Evolutionary conservation across 2,113 vertebrate genomes (phyloP), one percentile per base, ranked within the genome.

Genomic region (Synodontis membranacea): DNA sequence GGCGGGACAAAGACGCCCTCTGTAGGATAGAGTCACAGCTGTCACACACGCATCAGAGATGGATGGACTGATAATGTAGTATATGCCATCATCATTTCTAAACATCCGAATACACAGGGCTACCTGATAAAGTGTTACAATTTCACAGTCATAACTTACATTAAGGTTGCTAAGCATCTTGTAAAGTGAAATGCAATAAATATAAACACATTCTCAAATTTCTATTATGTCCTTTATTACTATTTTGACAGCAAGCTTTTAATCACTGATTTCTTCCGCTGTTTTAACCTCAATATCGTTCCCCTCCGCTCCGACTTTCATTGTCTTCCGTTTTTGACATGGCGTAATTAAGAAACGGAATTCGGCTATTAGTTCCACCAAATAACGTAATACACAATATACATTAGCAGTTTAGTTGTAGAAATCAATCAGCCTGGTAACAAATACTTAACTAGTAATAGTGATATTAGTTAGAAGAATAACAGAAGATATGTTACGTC

Each of bases 1-100:
- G 82, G 86, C 5, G 56, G 86, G 56, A 85, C 48, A 80, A 31
- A 54, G 25, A 70, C 76, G 54, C 74, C 39, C 74, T 80, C 84
- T 46, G 86, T 66, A 70, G 82, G 46, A 84, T 11, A 54, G 58
- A 80, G 60, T 31, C 58, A 79, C 34, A 12, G 25, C 62, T 78
- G 62, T 83, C 56, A 72, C 78, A 50, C 64, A n/a, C n/a, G 85
- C 86, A 90, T 85, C 89, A 39, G 64, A 82, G 60, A 28, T 12
- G 12, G 50, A 56, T 10, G 37, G 46, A 39, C 19, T 46, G 72
- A 80, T 50, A n/a, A n/a, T n/a, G n/a, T n/a, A n/a, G n/a, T n/a
- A n/a, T n/a, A n/a, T n/a, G n/a, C n/a, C n/a, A n/a, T n/a, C n/a
- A 17, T 7, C 14, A 28, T 48, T 76, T 31, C 5, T 4, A 17